Evolutionary conservation across 2,113 vertebrate species (phyloP).

Genomic region (Archocentrus centrarchus): DNA sequence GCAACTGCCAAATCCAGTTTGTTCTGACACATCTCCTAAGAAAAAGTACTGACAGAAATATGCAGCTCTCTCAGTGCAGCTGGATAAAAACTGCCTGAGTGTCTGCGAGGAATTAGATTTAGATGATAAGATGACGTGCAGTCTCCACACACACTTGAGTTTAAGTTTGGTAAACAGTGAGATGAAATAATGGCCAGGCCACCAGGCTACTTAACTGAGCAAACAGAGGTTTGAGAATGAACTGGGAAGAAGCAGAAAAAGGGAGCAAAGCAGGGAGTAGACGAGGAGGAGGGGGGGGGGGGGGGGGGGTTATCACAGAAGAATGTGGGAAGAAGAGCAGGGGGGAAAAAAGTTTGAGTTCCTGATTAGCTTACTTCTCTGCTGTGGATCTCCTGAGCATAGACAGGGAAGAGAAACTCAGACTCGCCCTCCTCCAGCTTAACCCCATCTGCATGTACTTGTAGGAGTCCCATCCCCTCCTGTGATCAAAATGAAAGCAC

Average conservation of each 20-base stretch:
- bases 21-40: slow-evolving; percentile 46
- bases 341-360: slow-evolving; percentile 10
- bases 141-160: slow-evolving; percentile 12
- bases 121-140: slow-evolving; percentile 4
- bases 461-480: slow-evolving; percentile 94
- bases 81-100: slow-evolving; percentile 11
- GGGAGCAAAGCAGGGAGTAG: not conserved
- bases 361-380: slow-evolving; percentile 85
- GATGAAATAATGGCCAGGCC: slow-evolving; percentile 28
- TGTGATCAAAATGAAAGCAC: slow-evolving; percentile 59
- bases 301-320: not conserved
- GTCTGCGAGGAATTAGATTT: slow-evolving; percentile 17
- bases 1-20: slow-evolving; percentile 60
- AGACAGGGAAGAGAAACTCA: slow-evolving; percentile 93
- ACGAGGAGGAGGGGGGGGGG: not conserved
- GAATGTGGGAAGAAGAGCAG: slow-evolving; percentile 1
- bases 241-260: not conserved
- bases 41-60: slow-evolving; percentile 45
- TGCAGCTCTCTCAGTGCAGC: slow-evolving; percentile 19
- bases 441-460: slow-evolving; percentile 88
- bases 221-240: slow-evolving; percentile 18
- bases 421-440: slow-evolving; percentile 95
- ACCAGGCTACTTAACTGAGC: slow-evolving; percentile 6
- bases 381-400: slow-evolving; percentile 94
- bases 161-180: slow-evolving; percentile 28